A percentile compares a stretch with the other conserved stretches of the same genome.
These are phyloP conservation scores for Sarcophaga variegata DNA, from an alignment of 2,888 invertebrate species.

Conservation along the genomic window DNA sequence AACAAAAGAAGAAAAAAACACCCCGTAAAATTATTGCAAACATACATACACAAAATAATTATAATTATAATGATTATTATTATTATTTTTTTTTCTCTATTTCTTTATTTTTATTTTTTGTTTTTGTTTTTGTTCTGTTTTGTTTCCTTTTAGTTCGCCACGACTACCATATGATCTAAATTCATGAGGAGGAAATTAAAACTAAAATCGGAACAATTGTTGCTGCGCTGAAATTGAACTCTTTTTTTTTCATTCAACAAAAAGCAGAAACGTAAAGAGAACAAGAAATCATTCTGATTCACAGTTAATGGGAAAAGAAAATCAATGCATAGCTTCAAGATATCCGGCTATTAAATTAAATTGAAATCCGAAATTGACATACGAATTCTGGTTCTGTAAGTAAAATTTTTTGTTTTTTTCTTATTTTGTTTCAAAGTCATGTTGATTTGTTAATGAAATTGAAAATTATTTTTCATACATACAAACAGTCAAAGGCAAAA, in stretches of 20 bases:
- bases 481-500: too few species aligned
- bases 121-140: constrained; percentile 34
- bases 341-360: constrained; percentile 53
- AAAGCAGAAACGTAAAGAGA: not conserved
- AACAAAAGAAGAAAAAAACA: constrained; percentile 12
- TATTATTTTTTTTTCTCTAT: not conserved
- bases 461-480: not conserved
- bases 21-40: constrained; percentile 22
- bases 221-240: constrained; percentile 62
- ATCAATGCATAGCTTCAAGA: constrained; percentile 55
- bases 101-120: constrained; percentile 18
- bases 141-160: constrained; percentile 25
- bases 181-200: not conserved
- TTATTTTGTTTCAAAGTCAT: not conserved
- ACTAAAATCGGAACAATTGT: not conserved
- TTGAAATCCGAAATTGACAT: constrained; percentile 25
- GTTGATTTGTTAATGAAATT: not conserved
- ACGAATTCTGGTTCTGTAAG: constrained; percentile 30
- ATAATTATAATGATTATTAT: not conserved
- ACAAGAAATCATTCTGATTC: not conserved
- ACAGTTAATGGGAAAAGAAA: constrained; percentile 22
- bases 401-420: constrained; percentile 8
- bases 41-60: not conserved
- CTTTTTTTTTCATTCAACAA: constrained; percentile 24
- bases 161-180: constrained; percentile 28